Evolutionary conservation across 2,888 invertebrate species (phyloP).

Genomic region (Augiades crinisus): DNA sequence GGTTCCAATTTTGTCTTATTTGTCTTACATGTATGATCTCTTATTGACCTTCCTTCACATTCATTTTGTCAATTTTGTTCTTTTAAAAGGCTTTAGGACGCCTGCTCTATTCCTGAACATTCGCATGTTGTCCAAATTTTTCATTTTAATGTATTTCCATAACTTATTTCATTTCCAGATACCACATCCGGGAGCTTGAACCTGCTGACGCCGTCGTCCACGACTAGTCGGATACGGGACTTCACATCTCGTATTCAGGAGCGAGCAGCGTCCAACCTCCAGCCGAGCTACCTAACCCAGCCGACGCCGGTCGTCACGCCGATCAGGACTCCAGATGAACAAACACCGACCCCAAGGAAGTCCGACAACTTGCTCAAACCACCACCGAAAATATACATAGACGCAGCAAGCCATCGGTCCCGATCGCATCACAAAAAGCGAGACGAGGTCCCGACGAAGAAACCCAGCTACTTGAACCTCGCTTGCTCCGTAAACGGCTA

Average conservation of each 20-base stretch:
- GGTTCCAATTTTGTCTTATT: no score
- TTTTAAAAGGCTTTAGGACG: no score
- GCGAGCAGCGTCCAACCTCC: constrained; percentile 62
- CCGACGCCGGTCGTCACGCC: constrained; percentile 57
- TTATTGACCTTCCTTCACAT: no score
- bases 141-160: no score
- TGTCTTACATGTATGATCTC: no score
- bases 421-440: constrained; percentile 64
- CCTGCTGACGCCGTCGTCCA: constrained; percentile 83
- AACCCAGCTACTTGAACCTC: constrained; percentile 93
- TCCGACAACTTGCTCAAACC: constrained; percentile 67
- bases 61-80: no score
- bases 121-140: no score
- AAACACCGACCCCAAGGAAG: constrained; percentile 44
- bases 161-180: constrained; percentile 48
- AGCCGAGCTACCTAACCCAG: constrained; percentile 44
- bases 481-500: constrained; percentile 96
- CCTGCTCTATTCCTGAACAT: no score
- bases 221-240: constrained; percentile 78
- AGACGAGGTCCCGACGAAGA: constrained; percentile 79
- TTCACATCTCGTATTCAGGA: constrained; percentile 83
- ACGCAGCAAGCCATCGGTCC: constrained; percentile 62
- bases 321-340: constrained; percentile 45
- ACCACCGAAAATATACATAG: constrained; percentile 64
- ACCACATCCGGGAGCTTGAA: constrained; percentile 84